Evolutionary conservation across 2,113 vertebrate species (phyloP).

Genomic region (Neogale vison): DNA sequence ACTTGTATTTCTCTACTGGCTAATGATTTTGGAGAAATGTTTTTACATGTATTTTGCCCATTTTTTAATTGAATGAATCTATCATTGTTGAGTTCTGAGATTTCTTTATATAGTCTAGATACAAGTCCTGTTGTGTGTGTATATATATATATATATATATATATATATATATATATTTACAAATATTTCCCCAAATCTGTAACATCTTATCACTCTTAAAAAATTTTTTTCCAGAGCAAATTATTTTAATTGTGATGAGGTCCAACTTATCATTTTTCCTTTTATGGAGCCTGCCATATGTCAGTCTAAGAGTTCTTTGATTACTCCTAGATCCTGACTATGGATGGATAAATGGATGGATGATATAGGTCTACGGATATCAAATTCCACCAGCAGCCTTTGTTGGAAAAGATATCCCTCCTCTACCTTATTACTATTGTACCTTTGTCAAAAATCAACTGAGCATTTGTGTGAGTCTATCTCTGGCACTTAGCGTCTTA

Average conservation of each 20-base stretch:
- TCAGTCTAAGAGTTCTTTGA: not conserved
- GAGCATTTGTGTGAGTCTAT: not conserved
- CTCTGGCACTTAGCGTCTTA: not conserved
- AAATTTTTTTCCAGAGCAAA: not conserved
- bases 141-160: not conserved
- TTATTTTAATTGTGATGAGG: not conserved
- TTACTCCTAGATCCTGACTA: not conserved
- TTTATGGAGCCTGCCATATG: not conserved
- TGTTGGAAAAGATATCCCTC: not conserved
- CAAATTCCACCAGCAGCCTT: not conserved
- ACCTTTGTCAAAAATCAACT: not conserved
- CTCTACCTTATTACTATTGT: not conserved
- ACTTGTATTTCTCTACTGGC: not conserved
- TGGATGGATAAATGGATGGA: not conserved
- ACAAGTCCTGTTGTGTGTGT: not conserved
- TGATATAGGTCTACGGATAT: not conserved
- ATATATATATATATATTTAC: not conserved
- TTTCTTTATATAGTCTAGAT: not conserved
- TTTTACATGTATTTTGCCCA: not conserved
- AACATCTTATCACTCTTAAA: not conserved
- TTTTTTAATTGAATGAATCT: not conserved
- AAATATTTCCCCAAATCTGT: not conserved
- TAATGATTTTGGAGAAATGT: not conserved
- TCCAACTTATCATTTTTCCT: not conserved
- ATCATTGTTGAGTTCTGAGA: not conserved